phyloP scores from a whole-genome alignment of 2,888 invertebrate species.

The Rhopalosiphum nymphaeae region DNA sequence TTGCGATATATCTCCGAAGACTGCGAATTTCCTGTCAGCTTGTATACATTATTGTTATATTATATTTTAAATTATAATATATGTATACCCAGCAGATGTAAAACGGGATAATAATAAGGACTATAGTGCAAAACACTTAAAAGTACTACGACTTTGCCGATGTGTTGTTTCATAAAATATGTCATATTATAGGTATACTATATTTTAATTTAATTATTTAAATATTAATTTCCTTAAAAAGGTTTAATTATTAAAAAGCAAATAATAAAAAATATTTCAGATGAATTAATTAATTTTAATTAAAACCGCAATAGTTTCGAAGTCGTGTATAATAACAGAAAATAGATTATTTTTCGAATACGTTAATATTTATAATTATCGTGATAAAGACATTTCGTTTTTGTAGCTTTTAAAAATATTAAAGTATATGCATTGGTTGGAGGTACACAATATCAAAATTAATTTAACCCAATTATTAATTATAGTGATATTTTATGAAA shows the following conservation, averaged over 20 bases:
- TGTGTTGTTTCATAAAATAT: not conserved
- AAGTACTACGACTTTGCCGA: not conserved
- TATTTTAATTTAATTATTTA: not conserved
- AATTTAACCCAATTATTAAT: not conserved
- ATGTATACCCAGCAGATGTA: not conserved
- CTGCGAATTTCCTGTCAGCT: not conserved
- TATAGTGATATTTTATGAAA: not conserved
- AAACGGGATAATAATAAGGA: conserved; percentile 1
- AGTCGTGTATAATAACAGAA: too few species aligned
- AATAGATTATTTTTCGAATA: not conserved
- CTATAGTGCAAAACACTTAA: not conserved
- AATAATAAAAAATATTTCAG: not conserved
- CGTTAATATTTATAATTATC: not conserved
- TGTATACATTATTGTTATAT: conserved; percentile 4
- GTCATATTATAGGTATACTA: not conserved
- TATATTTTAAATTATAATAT: conserved; percentile 3
- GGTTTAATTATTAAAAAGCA: not conserved
- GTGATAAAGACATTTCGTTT: not conserved
- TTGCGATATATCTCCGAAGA: not conserved
- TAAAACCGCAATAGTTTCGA: too few species aligned
- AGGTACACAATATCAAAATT: not conserved
- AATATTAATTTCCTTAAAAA: not conserved
- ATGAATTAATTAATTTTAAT: not conserved
- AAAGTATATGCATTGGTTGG: not conserved
- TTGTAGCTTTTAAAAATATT: not conserved